A percentile compares a stretch with the other conserved stretches of the same genome.
These are phyloP conservation scores for Ranitomeya imitator DNA, from an alignment of 2,113 vertebrate species.

Conservation along the genomic window DNA sequence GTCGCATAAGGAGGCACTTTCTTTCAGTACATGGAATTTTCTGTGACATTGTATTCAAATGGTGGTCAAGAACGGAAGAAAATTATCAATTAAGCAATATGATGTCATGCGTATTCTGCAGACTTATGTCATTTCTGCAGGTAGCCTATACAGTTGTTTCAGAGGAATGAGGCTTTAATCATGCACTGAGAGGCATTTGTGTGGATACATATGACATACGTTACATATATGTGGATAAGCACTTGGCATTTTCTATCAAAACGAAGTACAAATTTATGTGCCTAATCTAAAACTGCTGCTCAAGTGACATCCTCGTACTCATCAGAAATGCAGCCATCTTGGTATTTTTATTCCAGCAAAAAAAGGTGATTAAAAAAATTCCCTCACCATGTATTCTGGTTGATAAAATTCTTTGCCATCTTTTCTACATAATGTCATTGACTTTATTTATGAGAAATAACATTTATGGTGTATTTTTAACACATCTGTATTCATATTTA, in stretches of 20 bases:
- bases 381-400: background rate
- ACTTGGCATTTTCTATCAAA: background rate
- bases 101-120: background rate
- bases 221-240: background rate
- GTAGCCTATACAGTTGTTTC: background rate
- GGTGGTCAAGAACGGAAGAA: background rate
- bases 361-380: background rate
- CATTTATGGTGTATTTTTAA: slow-evolving; percentile 63
- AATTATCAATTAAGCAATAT: background rate
- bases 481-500: slow-evolving; percentile 66
- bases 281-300: slow-evolving; percentile 61
- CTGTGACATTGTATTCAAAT: background rate
- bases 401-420: slow-evolving; percentile 6
- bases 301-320: background rate
- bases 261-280: slow-evolving; percentile 39
- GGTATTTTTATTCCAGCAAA: background rate
- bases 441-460: slow-evolving; percentile 40
- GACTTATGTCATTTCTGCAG: background rate
- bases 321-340: background rate
- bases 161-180: background rate
- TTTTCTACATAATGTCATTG: slow-evolving; percentile 65
- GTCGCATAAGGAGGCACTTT: background rate
- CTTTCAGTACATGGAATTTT: background rate
- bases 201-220: background rate
- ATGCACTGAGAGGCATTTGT: background rate